Base-by-base conservation (phyloP, 2,888 invertebrate genomes). In the Dolomedes plantarius region DNA sequence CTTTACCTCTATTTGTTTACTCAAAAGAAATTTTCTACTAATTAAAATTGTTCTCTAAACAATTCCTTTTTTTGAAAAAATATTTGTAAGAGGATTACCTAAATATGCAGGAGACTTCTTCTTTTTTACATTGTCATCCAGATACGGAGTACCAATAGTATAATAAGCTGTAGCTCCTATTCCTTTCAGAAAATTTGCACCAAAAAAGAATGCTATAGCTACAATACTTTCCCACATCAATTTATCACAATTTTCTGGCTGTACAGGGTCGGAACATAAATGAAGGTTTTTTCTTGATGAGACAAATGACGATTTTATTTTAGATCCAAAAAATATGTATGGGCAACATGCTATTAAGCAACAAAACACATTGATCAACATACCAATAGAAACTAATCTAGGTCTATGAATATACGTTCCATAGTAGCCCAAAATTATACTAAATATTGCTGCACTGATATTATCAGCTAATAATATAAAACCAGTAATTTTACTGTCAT, bases 101-200 rank as follows among this genome's bases (percentile, higher is more conserved):
- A 89, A 36, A 79, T 89, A 89, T 3, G 89, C 11, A 19, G 89
- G 83, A n/a, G 89, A 88, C 41, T 89, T 73, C 74, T 89, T 89
- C 74, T 89, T 88, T 27, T 87, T 89, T 11, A 89, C 88, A 74
- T 85, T 89, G 72, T 89, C 89, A 82, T 89, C 89, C 7, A 89
- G 27, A 67, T 89, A 89, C 6, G 88, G 88, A 11, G 83, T 86
- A 2, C 89, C 89, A 29, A 89, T 41, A 13, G 88, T 82, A 56
- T 89, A 89, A 74, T 79, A 89, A 13, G 82, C 76, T 9, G 88
- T 89, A 11, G 88, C 88, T 3, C 89, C 89, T 71, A 89, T 75
- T 56, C 89, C 89, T 79, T 89, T 89, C 9, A 89, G 41, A 28
- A 89, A 89, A 72, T 88, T 89, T 0, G 87, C 89, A 19, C 86